phyloP scores from a whole-genome alignment of 2,113 vertebrate genomes.

The Prionailurus bengalensis region DNA sequence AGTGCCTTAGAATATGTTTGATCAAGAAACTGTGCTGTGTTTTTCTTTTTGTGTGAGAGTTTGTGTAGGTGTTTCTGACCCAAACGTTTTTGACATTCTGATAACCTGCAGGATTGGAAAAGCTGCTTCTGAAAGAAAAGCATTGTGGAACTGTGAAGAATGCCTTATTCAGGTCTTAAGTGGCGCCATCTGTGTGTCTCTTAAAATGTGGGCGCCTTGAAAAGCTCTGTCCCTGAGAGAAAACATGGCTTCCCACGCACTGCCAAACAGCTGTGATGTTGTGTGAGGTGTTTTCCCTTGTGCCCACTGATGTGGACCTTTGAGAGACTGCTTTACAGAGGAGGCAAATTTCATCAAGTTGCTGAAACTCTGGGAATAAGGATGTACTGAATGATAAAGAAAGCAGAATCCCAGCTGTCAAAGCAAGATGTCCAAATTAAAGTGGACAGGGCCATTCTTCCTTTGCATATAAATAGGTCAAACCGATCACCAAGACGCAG shows the following conservation, averaged over 20 bases:
- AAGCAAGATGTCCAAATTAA: conserved; percentile 58
- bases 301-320: background rate
- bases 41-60: conserved; percentile 22
- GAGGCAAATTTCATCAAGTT: background rate
- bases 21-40: background rate
- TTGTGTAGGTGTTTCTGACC: conserved; percentile 57
- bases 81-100: conserved; percentile 53
- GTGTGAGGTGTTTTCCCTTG: background rate
- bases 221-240: conserved; percentile 63
- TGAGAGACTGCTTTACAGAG: background rate
- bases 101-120: conserved; percentile 61
- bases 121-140: conserved; percentile 40
- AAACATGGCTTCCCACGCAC: background rate
- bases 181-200: conserved; percentile 62
- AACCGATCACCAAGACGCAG: conserved; percentile 26
- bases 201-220: conserved; percentile 4
- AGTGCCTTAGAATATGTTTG: conserved; percentile 40
- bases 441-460: background rate
- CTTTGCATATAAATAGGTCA: conserved; percentile 64
- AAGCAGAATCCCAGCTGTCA: conserved; percentile 62
- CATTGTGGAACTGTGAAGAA: conserved; percentile 36
- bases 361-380: conserved; percentile 38
- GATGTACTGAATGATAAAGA: background rate
- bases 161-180: conserved; percentile 61
- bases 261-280: background rate